Conservation (phyloP, 2,797 vertebrate genomes). For the Vespertilio murinus region DNA sequence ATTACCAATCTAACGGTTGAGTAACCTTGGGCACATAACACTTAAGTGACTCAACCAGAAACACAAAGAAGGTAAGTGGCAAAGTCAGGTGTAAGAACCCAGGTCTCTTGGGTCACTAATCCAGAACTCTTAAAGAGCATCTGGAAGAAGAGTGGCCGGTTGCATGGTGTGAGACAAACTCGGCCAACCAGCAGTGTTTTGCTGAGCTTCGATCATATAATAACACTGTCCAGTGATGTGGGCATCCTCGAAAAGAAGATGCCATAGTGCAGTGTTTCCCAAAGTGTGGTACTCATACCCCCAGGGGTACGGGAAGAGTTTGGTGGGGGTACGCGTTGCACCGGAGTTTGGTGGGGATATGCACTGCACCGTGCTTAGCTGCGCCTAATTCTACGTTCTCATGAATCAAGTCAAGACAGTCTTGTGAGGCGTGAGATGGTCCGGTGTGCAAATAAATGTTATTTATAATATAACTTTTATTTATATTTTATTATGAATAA, state of each 20-base stretch:
- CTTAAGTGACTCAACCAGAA: not conserved
- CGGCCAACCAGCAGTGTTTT: not conserved
- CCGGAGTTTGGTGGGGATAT: too few relatives aligned
- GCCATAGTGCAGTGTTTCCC: too few relatives aligned
- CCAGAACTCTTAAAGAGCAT: not conserved
- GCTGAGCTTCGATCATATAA: accelerated
- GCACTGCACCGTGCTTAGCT: too few relatives aligned
- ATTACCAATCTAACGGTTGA: not conserved
- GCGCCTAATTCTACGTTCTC: too few relatives aligned
- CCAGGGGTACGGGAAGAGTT: too few relatives aligned
- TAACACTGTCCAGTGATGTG: not conserved
- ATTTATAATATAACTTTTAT: too few relatives aligned
- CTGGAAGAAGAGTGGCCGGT: not conserved
- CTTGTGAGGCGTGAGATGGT: too few relatives aligned
- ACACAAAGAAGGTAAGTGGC: not conserved
- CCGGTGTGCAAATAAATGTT: too few relatives aligned
- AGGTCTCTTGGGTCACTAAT: not conserved
- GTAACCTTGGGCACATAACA: not conserved
- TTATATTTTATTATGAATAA: too few relatives aligned
- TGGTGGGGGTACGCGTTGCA: too few relatives aligned
- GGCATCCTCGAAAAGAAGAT: not conserved
- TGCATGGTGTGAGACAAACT: not conserved
- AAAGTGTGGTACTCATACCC: too few relatives aligned
- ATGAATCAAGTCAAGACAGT: too few relatives aligned
- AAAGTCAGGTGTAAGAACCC: not conserved